phyloP scores from a whole-genome alignment of 2,888 invertebrate species.

The Agrochola lota region DNA sequence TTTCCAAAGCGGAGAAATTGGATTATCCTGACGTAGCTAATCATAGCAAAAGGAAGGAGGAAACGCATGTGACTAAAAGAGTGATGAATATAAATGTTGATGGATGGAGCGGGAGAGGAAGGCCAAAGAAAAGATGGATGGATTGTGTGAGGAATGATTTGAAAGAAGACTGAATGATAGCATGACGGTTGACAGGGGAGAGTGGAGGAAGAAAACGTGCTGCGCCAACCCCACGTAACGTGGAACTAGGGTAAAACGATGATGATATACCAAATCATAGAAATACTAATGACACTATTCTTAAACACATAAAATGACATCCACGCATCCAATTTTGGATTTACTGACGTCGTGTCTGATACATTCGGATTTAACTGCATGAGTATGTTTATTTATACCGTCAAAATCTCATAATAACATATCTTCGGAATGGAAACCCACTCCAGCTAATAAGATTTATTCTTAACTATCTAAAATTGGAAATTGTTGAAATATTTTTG shows the following conservation, averaged over 20 bases:
- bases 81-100: background rate
- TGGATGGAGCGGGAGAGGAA: background rate
- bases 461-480: slow-evolving; percentile 28
- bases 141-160: background rate
- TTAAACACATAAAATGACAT: background rate
- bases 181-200: background rate
- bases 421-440: slow-evolving; percentile 6
- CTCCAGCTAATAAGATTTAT: slow-evolving; percentile 14
- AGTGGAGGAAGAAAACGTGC: background rate
- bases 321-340: background rate
- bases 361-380: slow-evolving; percentile 8
- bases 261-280: background rate
- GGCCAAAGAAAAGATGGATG: background rate
- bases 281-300: background rate
- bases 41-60: background rate
- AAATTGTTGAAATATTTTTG: slow-evolving; percentile 9
- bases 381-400: slow-evolving; percentile 16
- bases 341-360: background rate
- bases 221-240: background rate
- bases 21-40: background rate
- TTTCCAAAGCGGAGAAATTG: background rate
- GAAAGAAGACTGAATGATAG: background rate
- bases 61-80: background rate
- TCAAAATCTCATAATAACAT: background rate
- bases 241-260: background rate